phyloP scores from a whole-genome alignment of 2,113 vertebrate genomes.

The Periophthalmus modestus region DNA sequence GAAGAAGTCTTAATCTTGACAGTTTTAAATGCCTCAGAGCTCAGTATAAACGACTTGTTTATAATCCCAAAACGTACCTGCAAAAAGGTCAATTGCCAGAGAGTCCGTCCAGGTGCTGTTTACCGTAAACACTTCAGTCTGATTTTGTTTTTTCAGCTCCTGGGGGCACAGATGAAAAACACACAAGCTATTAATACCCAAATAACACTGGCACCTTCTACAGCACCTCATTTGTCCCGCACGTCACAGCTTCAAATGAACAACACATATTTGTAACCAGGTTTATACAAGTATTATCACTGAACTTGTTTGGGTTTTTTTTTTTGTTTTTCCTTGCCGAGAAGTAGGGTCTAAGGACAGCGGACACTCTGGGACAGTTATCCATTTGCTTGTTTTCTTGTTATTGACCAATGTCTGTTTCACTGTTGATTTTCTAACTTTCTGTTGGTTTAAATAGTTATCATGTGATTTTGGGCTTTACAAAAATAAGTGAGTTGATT shows the following conservation, averaged over 20 bases:
- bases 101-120: slow-evolving; percentile 82
- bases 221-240: background rate
- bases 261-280: background rate
- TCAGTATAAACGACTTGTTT: background rate
- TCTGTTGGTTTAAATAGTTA: too few relatives aligned
- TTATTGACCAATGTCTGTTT: too few relatives aligned
- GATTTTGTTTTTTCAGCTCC: slow-evolving; percentile 75
- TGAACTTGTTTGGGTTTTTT: too few relatives aligned
- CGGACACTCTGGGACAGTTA: too few relatives aligned
- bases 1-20: background rate
- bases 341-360: too few relatives aligned
- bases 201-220: slow-evolving; percentile 37
- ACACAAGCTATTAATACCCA: slow-evolving; percentile 9
- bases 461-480: too few relatives aligned
- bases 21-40: background rate
- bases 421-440: too few relatives aligned
- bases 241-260: slow-evolving; percentile 20
- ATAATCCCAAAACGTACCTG: slow-evolving; percentile 63
- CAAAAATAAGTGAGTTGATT: too few relatives aligned
- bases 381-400: too few relatives aligned
- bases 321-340: too few relatives aligned
- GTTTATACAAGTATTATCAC: background rate
- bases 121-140: slow-evolving; percentile 80
- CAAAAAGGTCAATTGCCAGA: slow-evolving; percentile 85
- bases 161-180: slow-evolving; percentile 30